Conservation (phyloP, 1,140 invertebrate species). For the Musca domestica region DNA sequence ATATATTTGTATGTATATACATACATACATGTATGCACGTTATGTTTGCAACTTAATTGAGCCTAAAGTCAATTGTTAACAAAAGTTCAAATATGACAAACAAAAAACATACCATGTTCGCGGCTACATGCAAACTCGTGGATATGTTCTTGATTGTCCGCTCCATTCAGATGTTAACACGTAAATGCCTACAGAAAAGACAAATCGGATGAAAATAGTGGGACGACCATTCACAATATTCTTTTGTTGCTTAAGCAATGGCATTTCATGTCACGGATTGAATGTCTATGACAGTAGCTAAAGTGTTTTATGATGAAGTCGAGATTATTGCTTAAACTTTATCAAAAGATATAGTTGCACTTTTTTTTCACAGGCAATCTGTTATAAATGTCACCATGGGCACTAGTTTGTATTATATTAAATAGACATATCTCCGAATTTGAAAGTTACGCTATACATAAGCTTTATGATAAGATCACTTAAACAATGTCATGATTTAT, state of each 20-base stretch:
- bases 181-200: constrained; percentile 1
- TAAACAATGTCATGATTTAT: no score
- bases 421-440: no score
- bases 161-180: background rate
- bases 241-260: background rate
- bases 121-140: no score
- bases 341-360: background rate
- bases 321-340: background rate
- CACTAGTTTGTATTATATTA: no score
- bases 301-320: constrained; percentile 13
- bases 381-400: no score
- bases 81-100: constrained; percentile 16
- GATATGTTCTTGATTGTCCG: no score
- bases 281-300: background rate
- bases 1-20: no score
- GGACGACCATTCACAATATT: background rate
- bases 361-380: no score
- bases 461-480: no score
- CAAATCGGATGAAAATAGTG: background rate
- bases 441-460: no score
- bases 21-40: no score
- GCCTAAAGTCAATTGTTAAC: constrained; percentile 21
- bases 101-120: background rate
- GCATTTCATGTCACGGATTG: background rate
- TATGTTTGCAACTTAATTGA: constrained; percentile 14